phyloP scores from a whole-genome alignment of 2,797 vertebrate genomes.

The Dendrocincla fuliginosa region DNA sequence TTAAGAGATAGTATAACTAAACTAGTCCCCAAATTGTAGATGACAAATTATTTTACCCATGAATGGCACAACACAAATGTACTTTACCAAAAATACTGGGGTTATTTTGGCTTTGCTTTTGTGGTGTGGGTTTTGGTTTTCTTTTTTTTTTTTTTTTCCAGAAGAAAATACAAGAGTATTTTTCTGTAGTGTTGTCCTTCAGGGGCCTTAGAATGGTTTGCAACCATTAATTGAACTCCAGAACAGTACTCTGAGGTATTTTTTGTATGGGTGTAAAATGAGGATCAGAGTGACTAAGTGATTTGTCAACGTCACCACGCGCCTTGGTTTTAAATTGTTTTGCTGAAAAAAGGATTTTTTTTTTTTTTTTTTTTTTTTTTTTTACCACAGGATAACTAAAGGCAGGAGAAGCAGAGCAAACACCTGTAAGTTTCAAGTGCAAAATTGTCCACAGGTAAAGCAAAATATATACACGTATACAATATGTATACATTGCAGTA shows the following conservation, averaged over 20 bases:
- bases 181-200: background rate
- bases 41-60: slow-evolving; percentile 19
- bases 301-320: background rate
- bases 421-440: background rate
- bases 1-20: slow-evolving; percentile 28
- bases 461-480: background rate
- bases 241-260: background rate
- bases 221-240: background rate
- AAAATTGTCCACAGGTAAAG: background rate
- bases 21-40: background rate
- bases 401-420: background rate
- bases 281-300: background rate
- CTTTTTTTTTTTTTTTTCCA: background rate
- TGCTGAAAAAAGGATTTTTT: background rate
- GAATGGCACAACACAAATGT: slow-evolving; percentile 4
- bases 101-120: too few relatives aligned
- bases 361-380: background rate
- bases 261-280: background rate
- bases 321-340: background rate
- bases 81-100: background rate
- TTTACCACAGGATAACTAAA: background rate
- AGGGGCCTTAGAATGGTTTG: background rate
- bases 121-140: too few relatives aligned
- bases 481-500: background rate
- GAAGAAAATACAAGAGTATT: background rate